phyloP scores from a whole-genome alignment of 2,113 vertebrate species.

The Nothocercus julius region DNA sequence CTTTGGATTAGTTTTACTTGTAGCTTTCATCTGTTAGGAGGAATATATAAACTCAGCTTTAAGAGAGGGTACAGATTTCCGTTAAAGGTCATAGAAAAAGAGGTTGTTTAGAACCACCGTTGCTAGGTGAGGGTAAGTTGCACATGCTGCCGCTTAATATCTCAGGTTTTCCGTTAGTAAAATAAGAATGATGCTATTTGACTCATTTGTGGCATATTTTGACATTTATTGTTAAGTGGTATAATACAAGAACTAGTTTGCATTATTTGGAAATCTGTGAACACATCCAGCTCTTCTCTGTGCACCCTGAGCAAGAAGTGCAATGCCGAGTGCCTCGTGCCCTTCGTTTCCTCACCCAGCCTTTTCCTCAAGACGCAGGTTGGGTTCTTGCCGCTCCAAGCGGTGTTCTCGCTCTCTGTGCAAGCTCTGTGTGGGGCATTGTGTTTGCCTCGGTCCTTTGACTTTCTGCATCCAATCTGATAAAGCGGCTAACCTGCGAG shows the following conservation, averaged over 20 bases:
- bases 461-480: not conserved
- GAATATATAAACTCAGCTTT: not conserved
- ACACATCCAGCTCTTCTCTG: fast-evolving
- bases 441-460: not conserved
- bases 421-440: fast-evolving
- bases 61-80: not conserved
- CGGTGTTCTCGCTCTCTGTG: not conserved
- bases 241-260: not conserved
- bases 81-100: not conserved
- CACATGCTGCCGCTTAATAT: fast-evolving
- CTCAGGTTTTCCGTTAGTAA: not conserved
- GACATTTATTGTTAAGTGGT: not conserved
- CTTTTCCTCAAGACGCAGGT: not conserved
- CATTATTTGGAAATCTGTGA: not conserved
- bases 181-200: not conserved
- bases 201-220: not conserved
- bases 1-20: not conserved
- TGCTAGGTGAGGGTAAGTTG: not conserved
- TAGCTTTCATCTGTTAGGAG: not conserved
- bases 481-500: conserved; percentile 26
- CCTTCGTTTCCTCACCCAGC: not conserved
- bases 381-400: not conserved
- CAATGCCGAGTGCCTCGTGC: fast-evolving
- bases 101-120: not conserved
- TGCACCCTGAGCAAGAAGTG: too few relatives aligned